Evolutionary conservation across 2,113 vertebrate species (phyloP), one percentile per base, ranked within the genome.

Genomic region (Polypterus bichir): DNA sequence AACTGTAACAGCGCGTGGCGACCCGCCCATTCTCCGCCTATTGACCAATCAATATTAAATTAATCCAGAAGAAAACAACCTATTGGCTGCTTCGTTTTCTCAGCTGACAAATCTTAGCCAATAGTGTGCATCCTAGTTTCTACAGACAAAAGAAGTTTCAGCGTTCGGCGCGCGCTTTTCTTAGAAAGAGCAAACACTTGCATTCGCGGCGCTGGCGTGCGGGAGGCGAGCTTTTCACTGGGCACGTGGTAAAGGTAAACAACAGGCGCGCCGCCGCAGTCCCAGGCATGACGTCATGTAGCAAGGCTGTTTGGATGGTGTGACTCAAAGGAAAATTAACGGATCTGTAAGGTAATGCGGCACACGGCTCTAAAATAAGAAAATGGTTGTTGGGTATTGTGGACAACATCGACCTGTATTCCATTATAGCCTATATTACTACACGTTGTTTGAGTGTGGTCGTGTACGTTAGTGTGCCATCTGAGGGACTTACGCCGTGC

Each of bases 211-310:
- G 48, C 58, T 48, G 44, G 11, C 59, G 71, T 76, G 77, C 78
- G 68, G 67, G 77, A 27, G 65, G 70, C 48, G 57, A 60, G 66
- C 62, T 57, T 65, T 69, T 67, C 56, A 59, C 27, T 58, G 57
- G 75, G 61, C 81, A 84, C 81, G 78, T 83, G 81, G 79, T 73
- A 7, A 60, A 65, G 51, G 65, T 61, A 66, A 68, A 70, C 74
- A 80, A 70, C 53, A 65, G 59, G 57, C 59, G 57, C 60, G 67
- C 63, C 56, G 8, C 62, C 61, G 65, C 55, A 48, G 53, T 49
- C 27, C 27, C 2, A 27, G 27, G 27, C 27, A 27, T 27, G 27
- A 27, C 27, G 27, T 27, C 27, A 27, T 27, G 27, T 27, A 27
- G 27, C 27, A 27, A 27, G 27, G 27, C 27, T 27, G 27, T 27